Evolutionary conservation across 2,113 vertebrate species (phyloP).

Genomic region (Fregetta grallaria): DNA sequence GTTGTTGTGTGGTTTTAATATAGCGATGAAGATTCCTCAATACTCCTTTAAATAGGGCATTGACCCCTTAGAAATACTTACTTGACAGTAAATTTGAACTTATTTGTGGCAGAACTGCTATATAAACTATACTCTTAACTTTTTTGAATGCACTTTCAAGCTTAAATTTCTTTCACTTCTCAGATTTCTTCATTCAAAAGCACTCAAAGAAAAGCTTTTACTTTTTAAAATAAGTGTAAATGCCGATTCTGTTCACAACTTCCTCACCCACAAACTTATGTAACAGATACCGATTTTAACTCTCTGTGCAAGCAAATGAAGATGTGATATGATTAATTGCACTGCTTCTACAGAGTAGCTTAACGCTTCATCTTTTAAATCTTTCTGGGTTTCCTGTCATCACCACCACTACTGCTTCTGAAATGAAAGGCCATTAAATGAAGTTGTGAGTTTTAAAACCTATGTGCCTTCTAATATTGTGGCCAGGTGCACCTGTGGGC

Average conservation of each 20-base stretch:
- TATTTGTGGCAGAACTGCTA: background rate
- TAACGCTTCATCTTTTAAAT: background rate
- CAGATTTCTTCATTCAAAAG: background rate
- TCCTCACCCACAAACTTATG: background rate
- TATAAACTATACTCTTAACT: background rate
- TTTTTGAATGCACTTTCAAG: background rate
- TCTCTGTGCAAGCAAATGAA: background rate
- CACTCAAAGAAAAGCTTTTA: background rate
- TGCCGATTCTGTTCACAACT: background rate
- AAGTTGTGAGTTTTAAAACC: background rate
- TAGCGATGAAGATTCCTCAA: background rate
- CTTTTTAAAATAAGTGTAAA: background rate
- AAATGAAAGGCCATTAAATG: background rate
- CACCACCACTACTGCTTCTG: background rate
- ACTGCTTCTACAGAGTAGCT: background rate
- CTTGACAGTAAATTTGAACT: background rate
- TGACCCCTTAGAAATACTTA: background rate
- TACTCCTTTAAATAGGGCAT: background rate
- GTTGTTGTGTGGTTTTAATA: background rate
- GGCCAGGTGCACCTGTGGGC: background rate
- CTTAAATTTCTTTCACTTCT: background rate
- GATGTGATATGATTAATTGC: background rate
- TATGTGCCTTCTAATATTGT: background rate
- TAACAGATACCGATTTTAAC: background rate
- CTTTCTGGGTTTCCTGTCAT: background rate